Evolutionary conservation across 2,113 vertebrate species (phyloP), one percentile per base, ranked within the genome.

Genomic region (Suncus etruscus): DNA sequence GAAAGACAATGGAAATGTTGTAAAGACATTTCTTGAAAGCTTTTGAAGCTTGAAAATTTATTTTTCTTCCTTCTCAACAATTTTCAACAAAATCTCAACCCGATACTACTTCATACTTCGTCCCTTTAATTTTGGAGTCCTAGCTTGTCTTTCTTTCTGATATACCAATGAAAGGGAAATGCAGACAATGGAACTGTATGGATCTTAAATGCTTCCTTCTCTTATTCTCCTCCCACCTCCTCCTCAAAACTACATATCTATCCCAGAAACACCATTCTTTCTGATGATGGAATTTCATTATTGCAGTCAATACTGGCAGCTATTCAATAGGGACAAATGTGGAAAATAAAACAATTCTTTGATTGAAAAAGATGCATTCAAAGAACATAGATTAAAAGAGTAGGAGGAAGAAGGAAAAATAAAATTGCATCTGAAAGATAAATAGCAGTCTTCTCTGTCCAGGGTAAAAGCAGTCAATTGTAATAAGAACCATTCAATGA

Each of bases 41-140:
- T 47, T 89, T 83, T 73, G 74, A 89, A 93, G 70, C 31, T 92
- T 95, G 74, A 93, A 94, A 89, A n/a, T 25, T 0, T 1, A 92
- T 81, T 80, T 86, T 20, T 9, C 50, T 73, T 96, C 77, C 86
- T 96, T 83, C 85, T 94, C 82, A 87, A 78, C 69, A 73, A 85
- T 92, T 94, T 91, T 70, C 81, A 87, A 92, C 92, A 93, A 90
- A 94, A 92, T 90, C 81, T 91, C 92, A 70, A 48, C 87, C 91
- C 63, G 27, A 7, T 78, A 87, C 58, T 78, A 65, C 93, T 84
- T 90, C 84, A 78, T 83, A 51, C 48, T 72, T 72, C 20, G 31
- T 80, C 89, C 48, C 74, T 85, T 94, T 93, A 93, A 94, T 95
- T 94, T 94, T 76, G 78, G 78, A n/a, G 87, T 79, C 83, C 94